These are phyloP conservation scores for Catajapyx aquilonaris DNA, from an alignment of 1,140 invertebrate species.

Conservation along the genomic window DNA sequence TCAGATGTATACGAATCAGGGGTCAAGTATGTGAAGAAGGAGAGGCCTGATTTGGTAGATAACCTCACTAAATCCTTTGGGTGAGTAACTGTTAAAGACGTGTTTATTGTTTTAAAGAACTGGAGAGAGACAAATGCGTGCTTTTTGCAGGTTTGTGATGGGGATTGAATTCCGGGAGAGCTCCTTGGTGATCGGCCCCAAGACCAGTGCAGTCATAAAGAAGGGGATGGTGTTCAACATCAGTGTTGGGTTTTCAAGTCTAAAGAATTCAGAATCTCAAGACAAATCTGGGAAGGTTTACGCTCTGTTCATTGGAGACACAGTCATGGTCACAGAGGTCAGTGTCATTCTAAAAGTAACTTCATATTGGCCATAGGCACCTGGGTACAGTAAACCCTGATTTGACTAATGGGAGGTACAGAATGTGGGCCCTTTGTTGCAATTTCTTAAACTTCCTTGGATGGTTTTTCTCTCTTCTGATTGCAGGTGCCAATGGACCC, in stretches of 20 bases:
- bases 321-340: slow-evolving; percentile 78
- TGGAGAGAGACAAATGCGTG: not conserved
- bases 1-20: slow-evolving; percentile 76
- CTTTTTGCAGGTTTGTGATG: slow-evolving; percentile 53
- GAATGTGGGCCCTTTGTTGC: too few species aligned
- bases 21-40: slow-evolving; percentile 60
- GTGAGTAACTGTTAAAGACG: slow-evolving; percentile 20
- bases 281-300: slow-evolving; percentile 78
- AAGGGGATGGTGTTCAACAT: slow-evolving; percentile 97
- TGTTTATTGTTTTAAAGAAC: slow-evolving; percentile 1
- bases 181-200: slow-evolving; percentile 74
- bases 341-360: slow-evolving; percentile 3
- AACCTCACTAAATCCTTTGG: slow-evolving; percentile 89
- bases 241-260: slow-evolving; percentile 77
- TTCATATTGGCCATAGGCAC: not conserved
- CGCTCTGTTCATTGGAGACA: slow-evolving; percentile 91
- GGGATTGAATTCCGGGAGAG: slow-evolving; percentile 97
- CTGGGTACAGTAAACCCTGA: not conserved
- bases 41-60: slow-evolving; percentile 67
- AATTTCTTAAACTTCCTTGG: too few species aligned
- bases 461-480: too few species aligned
- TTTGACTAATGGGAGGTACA: too few species aligned
- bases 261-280: slow-evolving; percentile 58
- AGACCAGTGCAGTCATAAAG: slow-evolving; percentile 54
- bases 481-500: too few species aligned